Evolutionary conservation across 2,888 invertebrate species (phyloP), one percentile per base, ranked within the genome.

Genomic region (Corythucha ciliata): DNA sequence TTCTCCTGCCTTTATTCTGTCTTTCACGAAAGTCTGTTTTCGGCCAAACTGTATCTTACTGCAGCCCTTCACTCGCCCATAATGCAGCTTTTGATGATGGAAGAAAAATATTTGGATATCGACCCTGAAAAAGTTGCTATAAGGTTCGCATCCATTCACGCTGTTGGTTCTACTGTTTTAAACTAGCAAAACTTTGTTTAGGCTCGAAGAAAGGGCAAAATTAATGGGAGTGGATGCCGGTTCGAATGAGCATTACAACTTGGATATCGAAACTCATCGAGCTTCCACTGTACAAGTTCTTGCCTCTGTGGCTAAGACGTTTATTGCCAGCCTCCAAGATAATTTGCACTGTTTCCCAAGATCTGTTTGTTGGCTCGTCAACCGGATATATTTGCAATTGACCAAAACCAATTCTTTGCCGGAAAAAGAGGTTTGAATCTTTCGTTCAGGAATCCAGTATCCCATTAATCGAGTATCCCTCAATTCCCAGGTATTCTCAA

Each of bases 331-430:
- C 52, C 76, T 96, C 53, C 76, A 81, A 55, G 84, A 83, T 60
- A 86, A 86, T 67, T 84, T 92, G 75, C 80, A 84, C 59, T 83
- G 87, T 65, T 94, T 97, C 69, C 97, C 97, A 0, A 80, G 86
- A 20, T 81, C 84, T 55, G 74, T 94, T 12, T 81, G 85, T 8
- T 93, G 93, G 93, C 77, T 96, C 25, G 83, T 93, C 5, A 80
- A 87, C 60, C 89, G 91, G 65, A 81, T 92, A 64, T 82, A 83
- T 40, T 79, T 77, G 50, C 72, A 79, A 57, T 68, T 85, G 25
- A 73, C 76, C 14, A 79, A 80, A 60, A 74, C 74, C 20, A 74
- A 73, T 46, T 72, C 73, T 53, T 67, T 75, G 7, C 72, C 74
- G 48, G 69, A 72, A 1, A 76, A 73, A 62, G 75, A 77, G 63